Conservation (phyloP, 2,113 vertebrate genomes). For the Hyperopisus bebe region DNA sequence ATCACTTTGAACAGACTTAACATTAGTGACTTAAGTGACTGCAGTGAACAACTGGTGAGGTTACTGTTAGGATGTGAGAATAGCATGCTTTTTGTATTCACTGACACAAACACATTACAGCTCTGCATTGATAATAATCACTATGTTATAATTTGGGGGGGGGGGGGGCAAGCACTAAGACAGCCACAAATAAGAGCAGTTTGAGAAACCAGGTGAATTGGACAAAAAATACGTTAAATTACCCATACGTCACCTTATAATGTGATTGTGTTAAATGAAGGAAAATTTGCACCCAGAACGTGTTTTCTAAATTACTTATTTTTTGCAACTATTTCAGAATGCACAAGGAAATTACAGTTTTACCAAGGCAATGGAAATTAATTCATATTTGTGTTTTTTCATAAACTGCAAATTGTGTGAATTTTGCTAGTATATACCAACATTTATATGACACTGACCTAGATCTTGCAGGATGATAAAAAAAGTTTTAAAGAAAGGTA, state of each 20-base stretch:
- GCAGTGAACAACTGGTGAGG: background rate
- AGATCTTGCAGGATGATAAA: background rate
- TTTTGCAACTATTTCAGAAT: background rate
- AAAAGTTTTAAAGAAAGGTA: background rate
- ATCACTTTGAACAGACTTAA: background rate
- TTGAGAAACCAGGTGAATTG: background rate
- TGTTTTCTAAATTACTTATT: background rate
- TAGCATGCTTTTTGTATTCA: background rate
- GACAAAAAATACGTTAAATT: background rate
- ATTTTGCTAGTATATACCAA: background rate
- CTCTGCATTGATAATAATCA: background rate
- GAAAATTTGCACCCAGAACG: background rate
- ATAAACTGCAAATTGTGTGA: background rate
- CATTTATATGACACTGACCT: background rate
- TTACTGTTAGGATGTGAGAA: background rate
- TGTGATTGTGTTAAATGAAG: background rate
- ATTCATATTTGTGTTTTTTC: background rate
- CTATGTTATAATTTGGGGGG: background rate
- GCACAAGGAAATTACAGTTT: background rate
- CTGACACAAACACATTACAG: background rate
- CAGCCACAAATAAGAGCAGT: constrained; percentile 13
- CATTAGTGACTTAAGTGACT: background rate
- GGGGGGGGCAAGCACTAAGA: background rate
- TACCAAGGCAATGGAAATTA: background rate
- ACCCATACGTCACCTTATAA: background rate